Evolutionary conservation across 2,113 vertebrate species (phyloP).

Genomic region (Phaetusa simplex): DNA sequence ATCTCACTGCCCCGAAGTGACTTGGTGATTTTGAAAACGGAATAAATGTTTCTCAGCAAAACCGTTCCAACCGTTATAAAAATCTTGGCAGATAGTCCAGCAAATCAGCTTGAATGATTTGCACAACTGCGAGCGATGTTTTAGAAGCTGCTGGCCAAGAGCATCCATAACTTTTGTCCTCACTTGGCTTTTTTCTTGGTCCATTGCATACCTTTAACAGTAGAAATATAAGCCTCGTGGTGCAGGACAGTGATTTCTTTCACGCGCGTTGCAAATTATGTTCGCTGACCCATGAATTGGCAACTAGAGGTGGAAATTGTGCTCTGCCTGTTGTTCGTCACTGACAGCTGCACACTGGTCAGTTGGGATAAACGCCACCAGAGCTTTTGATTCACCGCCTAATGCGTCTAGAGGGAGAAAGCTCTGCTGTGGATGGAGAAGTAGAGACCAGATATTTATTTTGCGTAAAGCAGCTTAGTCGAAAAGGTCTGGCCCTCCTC

Average conservation of each 20-base stretch:
- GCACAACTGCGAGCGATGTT: neutral
- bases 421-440: neutral
- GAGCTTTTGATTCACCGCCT: neutral
- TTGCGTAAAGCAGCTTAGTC: neutral
- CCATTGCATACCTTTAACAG: neutral
- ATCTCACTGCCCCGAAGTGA: neutral
- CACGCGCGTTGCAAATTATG: neutral
- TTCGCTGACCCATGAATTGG: neutral
- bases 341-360: conserved; percentile 29
- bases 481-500: neutral
- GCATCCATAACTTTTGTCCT: conserved; percentile 38
- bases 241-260: conserved; percentile 19
- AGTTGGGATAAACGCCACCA: neutral
- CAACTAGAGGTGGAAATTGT: neutral
- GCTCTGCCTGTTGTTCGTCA: conserved; percentile 30
- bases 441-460: neutral
- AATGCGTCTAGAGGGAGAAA: neutral
- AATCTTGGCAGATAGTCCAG: conserved; percentile 5
- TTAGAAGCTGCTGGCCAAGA: conserved; percentile 12
- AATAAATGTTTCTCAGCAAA: neutral
- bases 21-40: neutral
- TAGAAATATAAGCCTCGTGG: neutral
- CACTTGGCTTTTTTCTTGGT: neutral
- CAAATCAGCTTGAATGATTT: conserved; percentile 4
- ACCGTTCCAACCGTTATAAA: neutral